A percentile compares a stretch with the other conserved stretches of the same genome.
These are phyloP conservation scores for Arctocebus calabarensis DNA, from an alignment of 2,797 vertebrate genomes.

Conservation along the genomic window DNA sequence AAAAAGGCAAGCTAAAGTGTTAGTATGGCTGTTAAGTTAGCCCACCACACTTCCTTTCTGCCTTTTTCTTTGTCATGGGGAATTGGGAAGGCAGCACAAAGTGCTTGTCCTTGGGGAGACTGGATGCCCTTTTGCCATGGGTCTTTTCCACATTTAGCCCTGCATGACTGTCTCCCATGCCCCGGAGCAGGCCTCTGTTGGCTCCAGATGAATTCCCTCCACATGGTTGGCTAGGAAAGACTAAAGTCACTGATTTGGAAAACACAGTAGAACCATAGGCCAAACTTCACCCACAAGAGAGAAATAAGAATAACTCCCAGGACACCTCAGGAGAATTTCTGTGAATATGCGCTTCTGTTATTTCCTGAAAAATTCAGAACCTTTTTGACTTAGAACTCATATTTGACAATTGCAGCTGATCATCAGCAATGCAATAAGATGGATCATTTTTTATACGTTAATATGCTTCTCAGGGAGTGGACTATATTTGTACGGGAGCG, in stretches of 20 bases:
- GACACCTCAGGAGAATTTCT: conserved; percentile 56
- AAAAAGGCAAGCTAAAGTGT: not conserved
- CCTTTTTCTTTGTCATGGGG: not conserved
- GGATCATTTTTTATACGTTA: not conserved
- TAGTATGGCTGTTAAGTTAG: not conserved
- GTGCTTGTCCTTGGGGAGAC: not conserved
- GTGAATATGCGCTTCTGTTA: not conserved
- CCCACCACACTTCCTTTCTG: not conserved
- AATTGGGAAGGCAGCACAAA: not conserved
- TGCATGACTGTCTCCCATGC: not conserved
- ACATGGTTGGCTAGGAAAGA: conserved; percentile 50
- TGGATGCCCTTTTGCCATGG: not conserved
- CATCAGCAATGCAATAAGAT: conserved; percentile 1
- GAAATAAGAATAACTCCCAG: conserved; percentile 65
- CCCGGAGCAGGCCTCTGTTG: not conserved
- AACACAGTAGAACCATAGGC: conserved; percentile 59
- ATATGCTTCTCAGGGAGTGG: not conserved
- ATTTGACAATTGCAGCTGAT: not conserved
- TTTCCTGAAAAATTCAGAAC: conserved; percentile 56
- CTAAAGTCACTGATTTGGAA: conserved; percentile 66
- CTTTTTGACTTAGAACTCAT: conserved; percentile 47
- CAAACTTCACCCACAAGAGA: conserved; percentile 70
- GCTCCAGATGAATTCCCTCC: conserved; percentile 42
- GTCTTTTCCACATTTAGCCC: not conserved
- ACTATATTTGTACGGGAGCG: not conserved